A percentile compares a stretch with the other conserved stretches of the same genome.
These are phyloP conservation scores for Mycteria americana DNA, from an alignment of 2,797 vertebrate genomes.

Conservation along the genomic window DNA sequence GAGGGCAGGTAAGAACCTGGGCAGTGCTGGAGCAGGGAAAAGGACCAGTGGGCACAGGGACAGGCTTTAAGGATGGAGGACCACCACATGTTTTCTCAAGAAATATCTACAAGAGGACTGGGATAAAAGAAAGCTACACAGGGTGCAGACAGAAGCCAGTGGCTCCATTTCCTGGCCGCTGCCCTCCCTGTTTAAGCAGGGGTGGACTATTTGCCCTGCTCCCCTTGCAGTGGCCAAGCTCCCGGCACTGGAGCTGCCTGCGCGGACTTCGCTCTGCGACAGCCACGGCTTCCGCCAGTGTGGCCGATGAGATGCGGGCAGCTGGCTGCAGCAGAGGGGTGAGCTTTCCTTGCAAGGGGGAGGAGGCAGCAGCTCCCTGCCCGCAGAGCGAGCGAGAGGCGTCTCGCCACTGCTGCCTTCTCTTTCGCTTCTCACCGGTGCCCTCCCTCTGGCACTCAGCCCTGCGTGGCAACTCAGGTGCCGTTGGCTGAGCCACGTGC, in stretches of 20 bases:
- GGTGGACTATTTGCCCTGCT: background rate
- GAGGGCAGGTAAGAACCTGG: background rate
- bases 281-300: rapidly evolving
- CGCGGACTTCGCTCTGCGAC: rapidly evolving
- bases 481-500: background rate
- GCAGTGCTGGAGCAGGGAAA: background rate
- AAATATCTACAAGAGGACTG: background rate
- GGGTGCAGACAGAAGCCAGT: background rate
- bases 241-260: background rate
- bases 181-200: background rate
- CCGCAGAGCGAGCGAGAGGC: rapidly evolving
- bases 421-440: rapidly evolving
- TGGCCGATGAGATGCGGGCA: rapidly evolving
- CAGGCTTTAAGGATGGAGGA: background rate
- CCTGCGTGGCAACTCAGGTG: rapidly evolving
- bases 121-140: background rate
- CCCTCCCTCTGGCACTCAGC: rapidly evolving
- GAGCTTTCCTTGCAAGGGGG: rapidly evolving
- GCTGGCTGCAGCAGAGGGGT: rapidly evolving
- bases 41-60: background rate
- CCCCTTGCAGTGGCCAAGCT: background rate
- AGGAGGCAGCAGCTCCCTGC: background rate
- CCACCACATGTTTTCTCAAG: background rate
- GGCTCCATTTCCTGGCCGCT: background rate
- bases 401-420: rapidly evolving